Evolutionary conservation across 2,797 vertebrate species (phyloP), one percentile per base, ranked within the genome.

Genomic region (Myoxocephalus aenaeus): DNA sequence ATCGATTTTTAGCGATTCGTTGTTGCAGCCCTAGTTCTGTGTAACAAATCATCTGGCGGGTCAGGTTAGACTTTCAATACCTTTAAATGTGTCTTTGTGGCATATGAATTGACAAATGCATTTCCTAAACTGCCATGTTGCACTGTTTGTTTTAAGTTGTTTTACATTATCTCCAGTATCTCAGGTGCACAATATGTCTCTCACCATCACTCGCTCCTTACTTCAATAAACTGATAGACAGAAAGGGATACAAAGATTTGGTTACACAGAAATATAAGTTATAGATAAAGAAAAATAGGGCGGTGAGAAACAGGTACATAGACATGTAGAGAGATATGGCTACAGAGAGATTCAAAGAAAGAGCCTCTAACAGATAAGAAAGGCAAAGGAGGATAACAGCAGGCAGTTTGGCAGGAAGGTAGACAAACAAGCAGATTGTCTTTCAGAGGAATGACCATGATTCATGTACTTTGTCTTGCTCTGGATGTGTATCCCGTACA

Each of bases 391-490:
- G 7, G 56, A 61, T 32, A 34, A 48, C 11, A 54, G 22, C 29
- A 0, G 20, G 25, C 50, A 56, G 15, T 70, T 56, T 50, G 54
- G n/a, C 51, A 62, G 25, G n/a, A 38, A 57, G 13, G 58, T 14
- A 68, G 64, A 65, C 27, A 44, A 44, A 77, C 70, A 38, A 70
- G 66, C 61, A 70, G 36, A 72, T 42, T 44, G 20, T 27, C 20
- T 73, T 76, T 76, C 18, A 78, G 58, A 73, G 34, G 27, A 75
- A 69, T 63, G 75, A 64, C 29, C 36, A 22, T 22, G 59, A 62
- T 12, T 44, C 15, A 7, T 3, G 4, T 40, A 56, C 40, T 40
- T 40, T 40, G 38, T 40, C 38, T 40, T 40, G 38, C 11, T 12
- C 12, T 40, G 38, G 11, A 6, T 40, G 38, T 11, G 38, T 38